phyloP scores from a whole-genome alignment of 2,113 vertebrate genomes.

The Corythoichthys intestinalis region DNA sequence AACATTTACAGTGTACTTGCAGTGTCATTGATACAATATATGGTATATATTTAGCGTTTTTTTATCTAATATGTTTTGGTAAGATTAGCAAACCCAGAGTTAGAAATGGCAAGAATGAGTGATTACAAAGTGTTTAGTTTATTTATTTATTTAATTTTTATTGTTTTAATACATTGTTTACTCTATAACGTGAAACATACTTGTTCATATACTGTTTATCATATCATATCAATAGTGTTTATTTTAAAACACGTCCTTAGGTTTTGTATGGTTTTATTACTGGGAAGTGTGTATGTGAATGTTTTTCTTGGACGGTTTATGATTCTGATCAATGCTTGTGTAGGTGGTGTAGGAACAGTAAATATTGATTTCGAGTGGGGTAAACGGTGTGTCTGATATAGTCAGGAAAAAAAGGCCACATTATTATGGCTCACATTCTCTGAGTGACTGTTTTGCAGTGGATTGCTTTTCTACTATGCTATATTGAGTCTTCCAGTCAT shows the following conservation, averaged over 20 bases:
- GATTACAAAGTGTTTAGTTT: no score
- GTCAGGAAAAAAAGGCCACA: neutral
- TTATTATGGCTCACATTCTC: neutral
- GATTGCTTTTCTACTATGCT: neutral
- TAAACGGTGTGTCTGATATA: neutral
- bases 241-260: neutral
- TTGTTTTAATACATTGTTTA: no score
- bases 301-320: neutral
- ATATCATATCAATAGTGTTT: neutral
- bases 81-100: no score
- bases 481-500: neutral
- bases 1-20: no score
- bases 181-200: no score
- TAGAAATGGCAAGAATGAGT: no score
- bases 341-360: neutral
- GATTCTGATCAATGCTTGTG: neutral
- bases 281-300: neutral
- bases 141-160: no score
- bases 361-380: neutral
- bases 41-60: no score
- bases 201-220: no score
- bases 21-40: no score
- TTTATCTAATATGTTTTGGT: no score
- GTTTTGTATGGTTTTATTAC: neutral
- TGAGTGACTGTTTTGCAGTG: neutral